Conservation (phyloP, 2,888 invertebrate species). For the Xanthostigma xanthostigma region DNA sequence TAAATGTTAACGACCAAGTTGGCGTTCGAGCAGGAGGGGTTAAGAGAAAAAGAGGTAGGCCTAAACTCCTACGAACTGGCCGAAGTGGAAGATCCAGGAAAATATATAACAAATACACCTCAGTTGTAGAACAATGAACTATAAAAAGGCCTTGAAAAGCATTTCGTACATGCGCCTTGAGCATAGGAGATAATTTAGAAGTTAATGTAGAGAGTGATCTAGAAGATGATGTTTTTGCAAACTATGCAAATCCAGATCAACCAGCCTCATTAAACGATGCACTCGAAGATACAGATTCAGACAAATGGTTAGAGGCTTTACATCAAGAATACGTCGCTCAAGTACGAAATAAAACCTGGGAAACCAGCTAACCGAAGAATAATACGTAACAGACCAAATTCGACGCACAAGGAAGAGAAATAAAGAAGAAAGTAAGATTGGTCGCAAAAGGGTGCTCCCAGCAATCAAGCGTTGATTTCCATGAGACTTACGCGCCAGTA, state of each 20-base stretch:
- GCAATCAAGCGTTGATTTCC: too few species aligned
- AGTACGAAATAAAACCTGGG: too few species aligned
- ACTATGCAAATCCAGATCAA: neutral
- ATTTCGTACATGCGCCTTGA: too few species aligned
- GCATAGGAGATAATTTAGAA: too few species aligned
- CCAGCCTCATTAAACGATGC: neutral
- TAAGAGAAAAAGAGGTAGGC: too few species aligned
- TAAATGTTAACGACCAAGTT: neutral
- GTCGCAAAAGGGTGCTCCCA: conserved; percentile 18
- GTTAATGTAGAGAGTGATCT: neutral
- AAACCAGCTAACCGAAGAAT: conserved; percentile 2
- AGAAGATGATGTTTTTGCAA: neutral
- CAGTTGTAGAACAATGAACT: too few species aligned
- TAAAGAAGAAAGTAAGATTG: conserved; percentile 15
- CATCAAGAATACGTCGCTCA: too few species aligned
- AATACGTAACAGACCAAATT: conserved; percentile 14
- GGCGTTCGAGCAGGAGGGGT: neutral
- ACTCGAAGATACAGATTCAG: neutral
- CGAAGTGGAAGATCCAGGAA: too few species aligned
- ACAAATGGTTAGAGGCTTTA: neutral
- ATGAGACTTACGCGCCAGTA: too few species aligned
- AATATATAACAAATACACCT: too few species aligned
- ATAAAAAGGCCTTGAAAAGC: too few species aligned
- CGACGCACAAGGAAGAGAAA: conserved; percentile 11
- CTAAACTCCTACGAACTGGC: too few species aligned